phyloP scores from a whole-genome alignment of 2,888 invertebrate genomes.

The Branchipolynoe longqiensis region DNA sequence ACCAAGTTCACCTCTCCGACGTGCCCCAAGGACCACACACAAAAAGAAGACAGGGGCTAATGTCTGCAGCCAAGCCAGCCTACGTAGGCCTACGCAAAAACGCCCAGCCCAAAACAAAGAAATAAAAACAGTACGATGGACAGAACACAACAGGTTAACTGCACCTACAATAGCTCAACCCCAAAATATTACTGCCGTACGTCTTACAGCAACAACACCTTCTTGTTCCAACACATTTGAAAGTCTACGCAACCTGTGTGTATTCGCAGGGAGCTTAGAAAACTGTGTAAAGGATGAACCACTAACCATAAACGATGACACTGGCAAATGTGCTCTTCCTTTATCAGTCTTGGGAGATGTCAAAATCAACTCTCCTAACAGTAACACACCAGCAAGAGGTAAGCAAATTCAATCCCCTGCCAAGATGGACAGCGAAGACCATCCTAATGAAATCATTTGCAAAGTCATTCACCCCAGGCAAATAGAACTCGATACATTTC shows the following conservation, averaged over 20 bases:
- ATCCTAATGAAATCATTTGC: not conserved
- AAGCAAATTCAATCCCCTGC: not conserved
- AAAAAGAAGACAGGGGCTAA: too few species aligned
- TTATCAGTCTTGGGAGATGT: not conserved
- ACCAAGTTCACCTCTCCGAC: too few species aligned
- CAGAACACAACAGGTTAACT: too few species aligned
- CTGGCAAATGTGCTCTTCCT: not conserved
- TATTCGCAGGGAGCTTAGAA: not conserved
- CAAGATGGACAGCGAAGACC: not conserved
- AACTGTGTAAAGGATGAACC: not conserved
- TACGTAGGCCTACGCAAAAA: too few species aligned
- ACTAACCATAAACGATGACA: not conserved
- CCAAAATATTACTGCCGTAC: too few species aligned
- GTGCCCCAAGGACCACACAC: too few species aligned
- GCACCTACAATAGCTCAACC: too few species aligned
- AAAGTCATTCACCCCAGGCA: not conserved
- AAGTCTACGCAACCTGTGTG: not conserved
- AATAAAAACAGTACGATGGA: too few species aligned
- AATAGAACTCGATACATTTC: not conserved
- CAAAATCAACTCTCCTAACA: not conserved
- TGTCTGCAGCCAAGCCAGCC: too few species aligned
- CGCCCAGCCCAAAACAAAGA: too few species aligned
- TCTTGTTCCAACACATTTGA: not conserved
- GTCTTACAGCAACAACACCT: too few species aligned
- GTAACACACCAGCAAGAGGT: not conserved